These are phyloP conservation scores for Falco novaeseelandiae DNA, from an alignment of 2,797 vertebrate species.

Conservation along the genomic window DNA sequence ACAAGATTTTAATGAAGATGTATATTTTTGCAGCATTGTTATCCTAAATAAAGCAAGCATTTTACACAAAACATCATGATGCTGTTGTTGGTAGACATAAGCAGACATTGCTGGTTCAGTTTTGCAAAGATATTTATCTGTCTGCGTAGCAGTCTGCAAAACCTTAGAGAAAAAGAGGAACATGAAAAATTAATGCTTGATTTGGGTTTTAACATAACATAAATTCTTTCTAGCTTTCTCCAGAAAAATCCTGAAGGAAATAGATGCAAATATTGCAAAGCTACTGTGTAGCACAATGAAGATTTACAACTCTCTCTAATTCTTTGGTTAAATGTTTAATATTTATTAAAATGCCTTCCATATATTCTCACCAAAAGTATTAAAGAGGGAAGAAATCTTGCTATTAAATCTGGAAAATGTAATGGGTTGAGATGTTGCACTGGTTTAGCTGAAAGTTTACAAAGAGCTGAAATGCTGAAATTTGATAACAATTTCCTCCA, in stretches of 20 bases:
- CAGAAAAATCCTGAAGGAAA: background rate
- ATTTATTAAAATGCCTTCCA: background rate
- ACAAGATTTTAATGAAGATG: background rate
- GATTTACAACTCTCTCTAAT: background rate
- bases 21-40: background rate
- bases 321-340: background rate
- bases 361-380: background rate
- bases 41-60: background rate
- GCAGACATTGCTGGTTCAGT: fast-evolving
- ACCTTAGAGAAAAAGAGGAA: background rate
- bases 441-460: background rate
- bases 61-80: background rate
- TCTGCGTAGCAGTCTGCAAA: background rate
- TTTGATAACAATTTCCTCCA: background rate
- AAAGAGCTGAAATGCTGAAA: background rate
- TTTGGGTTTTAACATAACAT: background rate
- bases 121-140: background rate
- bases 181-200: background rate
- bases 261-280: background rate
- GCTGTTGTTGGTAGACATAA: background rate
- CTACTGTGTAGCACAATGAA: background rate
- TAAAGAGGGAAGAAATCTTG: background rate
- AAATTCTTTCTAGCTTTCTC: background rate
- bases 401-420: background rate
- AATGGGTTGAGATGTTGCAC: background rate